phyloP scores from a whole-genome alignment of 2,797 vertebrate species.

The Microtus californicus region DNA sequence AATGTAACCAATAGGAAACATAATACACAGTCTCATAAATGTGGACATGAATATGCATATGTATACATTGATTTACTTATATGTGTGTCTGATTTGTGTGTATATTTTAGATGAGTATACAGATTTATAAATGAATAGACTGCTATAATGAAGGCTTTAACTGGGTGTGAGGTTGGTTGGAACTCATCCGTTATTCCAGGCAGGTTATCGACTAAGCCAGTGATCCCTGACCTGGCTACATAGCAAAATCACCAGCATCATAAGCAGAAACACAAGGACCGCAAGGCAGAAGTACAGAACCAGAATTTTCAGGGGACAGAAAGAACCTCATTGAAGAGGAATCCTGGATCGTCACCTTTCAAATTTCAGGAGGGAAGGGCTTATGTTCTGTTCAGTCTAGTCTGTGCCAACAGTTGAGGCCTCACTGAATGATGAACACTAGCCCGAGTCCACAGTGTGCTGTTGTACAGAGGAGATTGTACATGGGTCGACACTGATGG shows the following conservation, averaged over 20 bases:
- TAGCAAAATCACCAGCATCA: neutral
- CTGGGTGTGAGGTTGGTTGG: neutral
- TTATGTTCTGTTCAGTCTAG: neutral
- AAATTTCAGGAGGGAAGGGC: neutral
- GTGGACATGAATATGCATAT: neutral
- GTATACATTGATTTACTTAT: neutral
- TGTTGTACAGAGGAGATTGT: no score
- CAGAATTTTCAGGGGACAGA: neutral
- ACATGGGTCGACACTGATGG: neutral
- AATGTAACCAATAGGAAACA: neutral
- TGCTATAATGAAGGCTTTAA: slow-evolving; percentile 17
- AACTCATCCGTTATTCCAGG: neutral
- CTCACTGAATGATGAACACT: neutral
- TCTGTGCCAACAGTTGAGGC: neutral
- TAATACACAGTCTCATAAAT: neutral
- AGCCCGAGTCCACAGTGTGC: neutral
- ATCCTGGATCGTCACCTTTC: neutral
- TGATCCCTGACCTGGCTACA: neutral
- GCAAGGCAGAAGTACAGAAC: neutral
- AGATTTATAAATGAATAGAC: neutral
- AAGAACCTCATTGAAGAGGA: slow-evolving; percentile 11
- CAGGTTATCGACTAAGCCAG: neutral
- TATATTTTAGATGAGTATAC: neutral
- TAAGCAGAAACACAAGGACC: neutral
- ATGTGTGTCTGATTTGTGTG: neutral